Evolutionary conservation across 2,797 vertebrate genomes (phyloP).

Genomic region (Sparus aurata): DNA sequence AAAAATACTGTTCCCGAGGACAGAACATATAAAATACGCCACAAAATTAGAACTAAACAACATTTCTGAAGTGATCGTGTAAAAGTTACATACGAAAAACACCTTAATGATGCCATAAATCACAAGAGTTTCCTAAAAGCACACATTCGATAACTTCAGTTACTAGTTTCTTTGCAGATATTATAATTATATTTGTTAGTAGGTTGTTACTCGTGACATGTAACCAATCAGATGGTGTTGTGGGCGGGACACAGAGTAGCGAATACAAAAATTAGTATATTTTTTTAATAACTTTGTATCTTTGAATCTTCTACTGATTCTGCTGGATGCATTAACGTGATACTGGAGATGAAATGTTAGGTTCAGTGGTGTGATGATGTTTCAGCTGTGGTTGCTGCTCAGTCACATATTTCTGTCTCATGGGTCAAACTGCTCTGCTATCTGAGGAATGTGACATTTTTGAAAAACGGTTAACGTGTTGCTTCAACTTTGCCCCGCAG

Average conservation of each 20-base stretch:
- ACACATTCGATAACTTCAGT: too few species aligned
- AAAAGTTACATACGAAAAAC: not conserved
- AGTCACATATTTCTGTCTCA: not conserved
- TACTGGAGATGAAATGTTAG: not conserved
- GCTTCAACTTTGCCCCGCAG: conserved; percentile 73
- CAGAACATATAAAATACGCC: not conserved
- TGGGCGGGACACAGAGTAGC: too few species aligned
- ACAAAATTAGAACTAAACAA: not conserved
- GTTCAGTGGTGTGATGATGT: too few species aligned
- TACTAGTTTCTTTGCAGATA: too few species aligned
- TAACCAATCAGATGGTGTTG: too few species aligned
- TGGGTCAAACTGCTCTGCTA: not conserved
- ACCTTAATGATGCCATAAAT: not conserved
- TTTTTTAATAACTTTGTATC: too few species aligned
- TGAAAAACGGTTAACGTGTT: conserved; percentile 6
- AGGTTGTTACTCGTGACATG: too few species aligned
- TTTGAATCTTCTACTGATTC: not conserved
- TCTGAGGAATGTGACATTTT: conserved; percentile 36
- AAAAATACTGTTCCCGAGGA: too few species aligned
- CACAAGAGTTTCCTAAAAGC: too few species aligned
- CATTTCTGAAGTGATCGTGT: not conserved
- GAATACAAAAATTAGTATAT: too few species aligned
- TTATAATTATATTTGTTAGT: too few species aligned
- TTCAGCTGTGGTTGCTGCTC: not conserved
- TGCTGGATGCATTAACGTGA: not conserved